Evolutionary conservation across 2,113 vertebrate species (phyloP).

Genomic region (Ptilorrhoa leucosticta): DNA sequence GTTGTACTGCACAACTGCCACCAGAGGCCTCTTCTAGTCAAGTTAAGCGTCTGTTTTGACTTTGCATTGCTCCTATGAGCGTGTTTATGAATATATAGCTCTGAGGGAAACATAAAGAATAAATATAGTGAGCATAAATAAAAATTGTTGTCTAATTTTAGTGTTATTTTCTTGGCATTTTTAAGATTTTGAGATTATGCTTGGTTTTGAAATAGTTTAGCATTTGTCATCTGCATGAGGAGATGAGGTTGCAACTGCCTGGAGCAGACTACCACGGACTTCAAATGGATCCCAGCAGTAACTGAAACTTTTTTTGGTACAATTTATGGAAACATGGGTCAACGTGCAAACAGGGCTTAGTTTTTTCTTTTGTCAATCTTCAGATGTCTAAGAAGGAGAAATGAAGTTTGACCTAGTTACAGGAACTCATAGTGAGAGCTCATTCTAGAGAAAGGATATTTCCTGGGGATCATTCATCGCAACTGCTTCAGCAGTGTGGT

Average conservation of each 20-base stretch:
- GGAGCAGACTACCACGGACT: neutral
- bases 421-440: neutral
- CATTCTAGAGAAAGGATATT: neutral
- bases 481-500: neutral
- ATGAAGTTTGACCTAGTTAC: neutral
- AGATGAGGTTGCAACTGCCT: neutral
- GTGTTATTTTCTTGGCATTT: neutral
- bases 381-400: neutral
- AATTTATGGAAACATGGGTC: neutral
- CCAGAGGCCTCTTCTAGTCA: slow-evolving; percentile 70
- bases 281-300: neutral
- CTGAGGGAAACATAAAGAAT: neutral
- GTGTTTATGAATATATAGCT: neutral
- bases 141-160: neutral
- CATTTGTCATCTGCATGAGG: neutral
- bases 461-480: neutral
- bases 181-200: neutral
- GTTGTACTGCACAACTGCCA: neutral
- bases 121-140: neutral
- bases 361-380: neutral
- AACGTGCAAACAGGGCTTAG: neutral
- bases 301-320: neutral
- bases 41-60: neutral
- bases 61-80: neutral
- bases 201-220: neutral